phyloP scores from a whole-genome alignment of 1,140 invertebrate genomes.

The Drosophila miranda region DNA sequence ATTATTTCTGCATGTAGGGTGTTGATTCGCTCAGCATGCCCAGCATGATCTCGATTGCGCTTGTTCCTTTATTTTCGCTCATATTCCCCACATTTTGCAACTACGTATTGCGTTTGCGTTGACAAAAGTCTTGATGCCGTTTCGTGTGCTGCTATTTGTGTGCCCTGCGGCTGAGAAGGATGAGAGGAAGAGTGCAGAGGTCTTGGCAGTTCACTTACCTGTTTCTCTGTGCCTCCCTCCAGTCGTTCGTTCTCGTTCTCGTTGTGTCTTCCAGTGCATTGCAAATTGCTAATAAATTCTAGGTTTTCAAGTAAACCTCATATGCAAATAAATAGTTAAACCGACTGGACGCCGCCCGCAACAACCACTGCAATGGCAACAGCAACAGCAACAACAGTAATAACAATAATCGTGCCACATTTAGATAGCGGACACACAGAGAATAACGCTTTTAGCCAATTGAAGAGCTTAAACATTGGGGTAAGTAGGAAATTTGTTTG shows the following conservation, averaged over 20 bases:
- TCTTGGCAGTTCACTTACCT: constrained; percentile 45
- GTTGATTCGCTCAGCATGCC: neutral
- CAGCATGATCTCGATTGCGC: neutral
- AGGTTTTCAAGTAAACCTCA: constrained; percentile 26
- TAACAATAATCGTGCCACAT: constrained; percentile 80
- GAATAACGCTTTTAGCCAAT: constrained; percentile 72
- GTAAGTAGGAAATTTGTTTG: constrained; percentile 81
- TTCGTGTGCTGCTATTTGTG: constrained; percentile 60
- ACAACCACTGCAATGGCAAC: neutral
- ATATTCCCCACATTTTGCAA: constrained; percentile 42
- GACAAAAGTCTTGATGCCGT: constrained; percentile 63
- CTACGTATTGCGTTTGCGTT: constrained; percentile 51
- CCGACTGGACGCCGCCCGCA: constrained; percentile 23
- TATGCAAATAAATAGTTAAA: constrained; percentile 62
- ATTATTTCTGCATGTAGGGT: neutral
- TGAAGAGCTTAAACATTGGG: constrained; percentile 81
- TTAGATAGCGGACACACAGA: constrained; percentile 64
- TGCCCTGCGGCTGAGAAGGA: constrained; percentile 40
- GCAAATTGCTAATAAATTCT: constrained; percentile 35
- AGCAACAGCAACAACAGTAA: constrained; percentile 60
- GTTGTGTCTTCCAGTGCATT: constrained; percentile 10
- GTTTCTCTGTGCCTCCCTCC: constrained; percentile 5
- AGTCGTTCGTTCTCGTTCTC: too few species aligned
- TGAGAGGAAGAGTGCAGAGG: constrained; percentile 27
- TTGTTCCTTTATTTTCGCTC: constrained; percentile 48